phyloP scores from a whole-genome alignment of 2,797 vertebrate genomes.

The Etheostoma perlongum region DNA sequence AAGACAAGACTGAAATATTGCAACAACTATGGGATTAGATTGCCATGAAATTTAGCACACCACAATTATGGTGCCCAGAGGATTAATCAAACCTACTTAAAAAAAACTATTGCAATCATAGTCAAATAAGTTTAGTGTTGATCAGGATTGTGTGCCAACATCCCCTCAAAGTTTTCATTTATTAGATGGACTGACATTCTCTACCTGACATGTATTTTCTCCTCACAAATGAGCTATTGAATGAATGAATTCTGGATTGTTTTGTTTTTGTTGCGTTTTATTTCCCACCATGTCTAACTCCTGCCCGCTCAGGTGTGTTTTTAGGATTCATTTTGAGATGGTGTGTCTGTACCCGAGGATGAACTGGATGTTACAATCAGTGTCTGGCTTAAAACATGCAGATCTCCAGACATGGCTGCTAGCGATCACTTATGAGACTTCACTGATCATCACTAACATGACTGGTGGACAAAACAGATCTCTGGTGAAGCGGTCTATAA shows the following conservation, averaged over 20 bases:
- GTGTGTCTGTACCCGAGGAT: constrained; percentile 34
- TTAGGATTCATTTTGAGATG: constrained; percentile 44
- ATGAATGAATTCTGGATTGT: not conserved
- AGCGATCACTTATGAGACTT: constrained; percentile 54
- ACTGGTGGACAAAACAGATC: constrained; percentile 28
- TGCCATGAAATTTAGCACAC: no score
- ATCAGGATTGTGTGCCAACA: no score
- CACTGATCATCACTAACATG: constrained; percentile 34
- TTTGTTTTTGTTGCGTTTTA: constrained; percentile 5
- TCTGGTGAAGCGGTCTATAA: constrained; percentile 34
- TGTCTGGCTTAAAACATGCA: constrained; percentile 51
- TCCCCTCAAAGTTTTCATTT: no score
- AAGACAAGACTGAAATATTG: no score
- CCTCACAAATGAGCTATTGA: not conserved
- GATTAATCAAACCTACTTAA: no score
- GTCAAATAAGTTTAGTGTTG: no score
- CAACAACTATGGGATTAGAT: no score
- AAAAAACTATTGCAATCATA: no score
- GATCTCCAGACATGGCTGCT: constrained; percentile 45
- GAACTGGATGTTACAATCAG: constrained; percentile 50
- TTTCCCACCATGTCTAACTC: constrained; percentile 25
- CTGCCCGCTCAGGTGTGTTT: constrained; percentile 26
- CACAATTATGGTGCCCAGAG: no score
- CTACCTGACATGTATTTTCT: not conserved
- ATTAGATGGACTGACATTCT: no score